These are phyloP conservation scores for Tetragonisca angustula DNA, from an alignment of 2,888 invertebrate genomes.

Conservation along the genomic window DNA sequence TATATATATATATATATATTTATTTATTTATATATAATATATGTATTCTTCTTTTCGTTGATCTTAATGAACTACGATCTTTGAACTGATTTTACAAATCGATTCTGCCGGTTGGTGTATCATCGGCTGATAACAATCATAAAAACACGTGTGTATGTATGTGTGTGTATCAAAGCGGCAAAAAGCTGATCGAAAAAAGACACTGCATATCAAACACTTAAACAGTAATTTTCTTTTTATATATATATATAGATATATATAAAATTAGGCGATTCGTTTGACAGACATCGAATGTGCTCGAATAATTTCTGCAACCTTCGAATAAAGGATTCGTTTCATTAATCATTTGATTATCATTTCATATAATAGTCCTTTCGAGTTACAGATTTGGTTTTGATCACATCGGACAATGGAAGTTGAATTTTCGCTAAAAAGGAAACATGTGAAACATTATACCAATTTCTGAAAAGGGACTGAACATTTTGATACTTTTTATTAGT, in stretches of 20 bases:
- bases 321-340: neutral
- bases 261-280: slow-evolving; percentile 38
- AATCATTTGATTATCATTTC: slow-evolving; percentile 3
- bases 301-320: neutral
- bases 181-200: slow-evolving; percentile 45
- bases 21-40: neutral
- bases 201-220: slow-evolving; percentile 38
- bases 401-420: neutral
- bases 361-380: neutral
- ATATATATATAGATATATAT: slow-evolving; percentile 16
- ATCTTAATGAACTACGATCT: neutral
- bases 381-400: neutral
- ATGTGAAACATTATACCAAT: neutral
- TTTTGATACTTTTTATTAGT: neutral
- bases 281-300: neutral
- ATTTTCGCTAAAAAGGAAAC: neutral
- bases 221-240: slow-evolving; percentile 8
- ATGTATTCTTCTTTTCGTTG: neutral
- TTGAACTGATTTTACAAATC: slow-evolving; percentile 10
- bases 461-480: neutral
- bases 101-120: slow-evolving; percentile 15
- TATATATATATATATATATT: slow-evolving; percentile 6
- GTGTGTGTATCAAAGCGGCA: slow-evolving; percentile 36
- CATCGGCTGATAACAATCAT: slow-evolving; percentile 6
- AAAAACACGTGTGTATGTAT: slow-evolving; percentile 12